Evolutionary conservation across 2,888 invertebrate species (phyloP), one percentile per base, ranked within the genome.

Genomic region (Athalia cordata): DNA sequence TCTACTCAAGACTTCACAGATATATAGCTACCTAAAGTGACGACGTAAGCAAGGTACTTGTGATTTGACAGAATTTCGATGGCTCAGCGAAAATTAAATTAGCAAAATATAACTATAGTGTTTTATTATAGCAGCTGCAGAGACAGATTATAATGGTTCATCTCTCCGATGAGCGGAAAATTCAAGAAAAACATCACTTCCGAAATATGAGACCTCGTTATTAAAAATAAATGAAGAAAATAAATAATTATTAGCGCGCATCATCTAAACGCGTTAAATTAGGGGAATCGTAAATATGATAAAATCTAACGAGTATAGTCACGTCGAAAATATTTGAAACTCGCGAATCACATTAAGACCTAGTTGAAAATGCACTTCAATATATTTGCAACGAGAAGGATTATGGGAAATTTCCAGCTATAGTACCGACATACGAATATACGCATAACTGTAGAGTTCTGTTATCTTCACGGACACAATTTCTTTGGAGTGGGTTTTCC

Each of bases 101-200:
- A 29, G 29, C 15, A 11, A 65, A 5, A 47, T 5, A 13, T 11
- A 49, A 11, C 13, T 47, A 9, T 65, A 65, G 7, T 52, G 11
- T 52, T 11, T 4, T 55, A 55, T 55, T 55, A 55, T 55, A 55
- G 4, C 9, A 7, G 55, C n/a, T 55, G 9, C 9, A 11, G n/a
- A 55, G 0, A 55, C 7, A 55, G 6, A 55, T 55, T 4, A 55
- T 29, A 68, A 55, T 52, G 68, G 68, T 50, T 68, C 29, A 68
- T 68, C 68, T 52, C 68, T 52, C 55, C 68, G 68, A 68, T 68
- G 52, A 68, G 68, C 52, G 68, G 52, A 68, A 68, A 68, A 68
- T 52, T 68, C 50, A 11, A 52, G 15, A n/a, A 68, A 68, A 55
- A 29, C 68, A 52, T 55, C 68, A n/a, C 11, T 11, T 50, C 29